Evolutionary conservation across 2,797 vertebrate species (phyloP).

Genomic region (Chiloscyllium punctatum): DNA sequence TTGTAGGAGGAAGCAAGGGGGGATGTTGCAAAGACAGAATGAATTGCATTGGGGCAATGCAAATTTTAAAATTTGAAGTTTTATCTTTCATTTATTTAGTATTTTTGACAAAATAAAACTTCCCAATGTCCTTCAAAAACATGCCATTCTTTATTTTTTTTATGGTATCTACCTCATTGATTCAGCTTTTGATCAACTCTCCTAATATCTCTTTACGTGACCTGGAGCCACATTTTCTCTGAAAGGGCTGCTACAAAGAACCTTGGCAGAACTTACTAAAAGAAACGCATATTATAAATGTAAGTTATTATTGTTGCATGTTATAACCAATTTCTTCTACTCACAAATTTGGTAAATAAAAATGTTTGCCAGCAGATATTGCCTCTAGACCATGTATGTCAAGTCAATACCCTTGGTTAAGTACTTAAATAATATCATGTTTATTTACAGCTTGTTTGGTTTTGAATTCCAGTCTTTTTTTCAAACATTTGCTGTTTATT

Average conservation of each 20-base stretch:
- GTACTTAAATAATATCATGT: neutral
- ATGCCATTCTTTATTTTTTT: neutral
- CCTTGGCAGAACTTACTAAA: neutral
- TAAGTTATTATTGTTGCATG: neutral
- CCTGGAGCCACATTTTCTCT: neutral
- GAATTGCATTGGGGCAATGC: neutral
- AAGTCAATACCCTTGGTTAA: neutral
- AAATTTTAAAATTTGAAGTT: neutral
- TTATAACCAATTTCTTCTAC: neutral
- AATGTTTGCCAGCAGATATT: neutral
- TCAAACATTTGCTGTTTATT: neutral
- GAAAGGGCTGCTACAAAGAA: neutral
- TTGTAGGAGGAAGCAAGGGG: neutral
- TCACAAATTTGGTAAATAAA: neutral
- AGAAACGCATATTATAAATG: neutral
- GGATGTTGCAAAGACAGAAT: neutral
- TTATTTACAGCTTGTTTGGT: neutral
- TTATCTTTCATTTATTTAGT: neutral
- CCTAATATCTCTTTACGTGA: neutral
- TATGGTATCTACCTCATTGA: neutral
- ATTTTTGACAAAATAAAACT: neutral
- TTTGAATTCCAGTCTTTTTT: neutral
- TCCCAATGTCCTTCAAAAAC: neutral
- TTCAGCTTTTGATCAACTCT: neutral
- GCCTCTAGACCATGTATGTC: neutral